Conservation (phyloP, 2,113 vertebrate genomes). For the Colaptes auratus region DNA sequence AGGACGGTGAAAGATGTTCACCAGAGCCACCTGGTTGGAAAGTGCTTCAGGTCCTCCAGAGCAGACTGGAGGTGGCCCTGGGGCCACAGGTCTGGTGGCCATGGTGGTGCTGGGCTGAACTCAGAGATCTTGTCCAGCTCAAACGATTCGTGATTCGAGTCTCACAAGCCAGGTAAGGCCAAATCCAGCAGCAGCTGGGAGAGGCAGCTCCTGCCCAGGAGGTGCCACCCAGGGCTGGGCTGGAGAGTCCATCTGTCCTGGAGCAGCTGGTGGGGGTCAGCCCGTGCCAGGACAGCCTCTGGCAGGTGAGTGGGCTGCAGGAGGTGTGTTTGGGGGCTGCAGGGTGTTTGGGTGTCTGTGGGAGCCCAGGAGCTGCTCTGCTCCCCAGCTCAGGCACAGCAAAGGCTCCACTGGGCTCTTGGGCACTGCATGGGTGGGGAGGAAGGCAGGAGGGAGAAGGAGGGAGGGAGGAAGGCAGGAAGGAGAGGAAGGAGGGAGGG, state of each 20-base stretch:
- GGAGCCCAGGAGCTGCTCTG: not conserved
- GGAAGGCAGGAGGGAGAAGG: no score
- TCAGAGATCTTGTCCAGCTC: no score
- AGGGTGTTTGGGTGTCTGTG: not conserved
- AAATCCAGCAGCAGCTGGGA: not conserved
- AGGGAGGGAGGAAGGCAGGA: not conserved
- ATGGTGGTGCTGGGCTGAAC: no score
- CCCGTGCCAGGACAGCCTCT: not conserved
- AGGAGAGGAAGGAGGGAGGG: not conserved
- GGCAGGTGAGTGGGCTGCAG: not conserved
- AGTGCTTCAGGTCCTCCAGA: no score
- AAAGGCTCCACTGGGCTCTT: not conserved
- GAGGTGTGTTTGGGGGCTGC: not conserved
- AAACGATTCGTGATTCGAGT: no score
- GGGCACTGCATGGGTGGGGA: accelerated
- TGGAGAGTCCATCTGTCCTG: not conserved
- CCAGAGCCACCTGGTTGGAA: not conserved
- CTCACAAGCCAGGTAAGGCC: not conserved
- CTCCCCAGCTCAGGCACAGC: accelerated
- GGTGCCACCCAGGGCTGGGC: not conserved
- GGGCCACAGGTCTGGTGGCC: no score
- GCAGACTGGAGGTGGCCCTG: no score
- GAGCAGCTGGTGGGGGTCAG: not conserved
- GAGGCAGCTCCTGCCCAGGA: not conserved
- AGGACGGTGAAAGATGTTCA: not conserved